phyloP scores from a whole-genome alignment of 2,888 invertebrate species.

The Actias luna region DNA sequence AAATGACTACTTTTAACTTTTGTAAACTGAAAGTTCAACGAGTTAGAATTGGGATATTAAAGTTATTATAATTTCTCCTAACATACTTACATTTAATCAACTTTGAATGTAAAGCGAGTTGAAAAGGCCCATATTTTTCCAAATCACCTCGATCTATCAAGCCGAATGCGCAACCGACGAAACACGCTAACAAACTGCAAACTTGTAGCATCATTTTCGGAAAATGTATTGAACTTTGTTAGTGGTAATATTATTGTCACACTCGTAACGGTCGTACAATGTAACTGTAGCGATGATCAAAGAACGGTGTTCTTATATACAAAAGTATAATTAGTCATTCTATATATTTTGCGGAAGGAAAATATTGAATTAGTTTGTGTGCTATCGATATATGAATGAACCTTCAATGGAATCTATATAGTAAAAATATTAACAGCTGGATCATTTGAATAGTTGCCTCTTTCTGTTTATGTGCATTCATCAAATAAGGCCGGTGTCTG shows the following conservation, averaged over 20 bases:
- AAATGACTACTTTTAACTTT: too few relatives aligned
- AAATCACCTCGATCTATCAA: conserved; percentile 53
- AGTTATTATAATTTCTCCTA: background rate
- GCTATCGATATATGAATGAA: too few relatives aligned
- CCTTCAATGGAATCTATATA: too few relatives aligned
- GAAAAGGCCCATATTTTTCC: conserved; percentile 68
- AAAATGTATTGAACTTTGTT: background rate
- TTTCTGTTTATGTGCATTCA: background rate
- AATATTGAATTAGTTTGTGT: background rate
- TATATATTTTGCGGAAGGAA: background rate
- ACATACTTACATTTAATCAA: conserved; percentile 65
- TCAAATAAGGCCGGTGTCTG: too few relatives aligned
- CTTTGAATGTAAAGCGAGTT: conserved; percentile 52
- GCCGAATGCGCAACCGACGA: conserved; percentile 29
- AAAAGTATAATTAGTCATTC: background rate
- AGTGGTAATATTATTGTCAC: background rate
- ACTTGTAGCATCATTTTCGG: conserved; percentile 20
- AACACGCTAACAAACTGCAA: conserved; percentile 20
- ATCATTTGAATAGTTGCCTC: background rate
- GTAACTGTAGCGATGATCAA: background rate
- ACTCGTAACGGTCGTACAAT: background rate
- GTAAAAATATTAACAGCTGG: background rate
- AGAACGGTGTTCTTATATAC: background rate
- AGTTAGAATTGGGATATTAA: too few relatives aligned
- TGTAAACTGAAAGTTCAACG: too few relatives aligned